A percentile compares a stretch with the other conserved stretches of the same genome.
These are phyloP conservation scores for Sinhomidia bicolor DNA, from an alignment of 2,888 invertebrate genomes.

Conservation along the genomic window DNA sequence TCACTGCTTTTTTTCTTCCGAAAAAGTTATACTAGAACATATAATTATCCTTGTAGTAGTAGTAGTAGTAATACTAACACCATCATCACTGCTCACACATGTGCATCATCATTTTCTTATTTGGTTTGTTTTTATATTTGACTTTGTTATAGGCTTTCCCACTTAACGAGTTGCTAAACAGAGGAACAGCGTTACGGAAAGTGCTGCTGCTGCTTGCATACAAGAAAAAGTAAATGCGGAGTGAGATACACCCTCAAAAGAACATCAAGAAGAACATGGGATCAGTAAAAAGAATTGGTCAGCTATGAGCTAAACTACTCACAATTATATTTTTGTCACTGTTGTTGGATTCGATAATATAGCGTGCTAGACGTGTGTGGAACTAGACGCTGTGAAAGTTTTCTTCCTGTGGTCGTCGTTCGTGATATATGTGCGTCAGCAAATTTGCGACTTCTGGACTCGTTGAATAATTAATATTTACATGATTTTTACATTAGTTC, in stretches of 20 bases:
- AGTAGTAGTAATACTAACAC: no score
- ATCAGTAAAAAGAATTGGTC: background rate
- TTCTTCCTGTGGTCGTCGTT: conserved; percentile 3
- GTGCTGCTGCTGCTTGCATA: background rate
- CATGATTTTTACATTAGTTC: conserved; percentile 51
- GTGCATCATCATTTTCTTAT: conserved; percentile 33
- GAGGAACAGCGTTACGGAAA: background rate
- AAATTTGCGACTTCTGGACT: conserved; percentile 7
- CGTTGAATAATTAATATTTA: conserved; percentile 40
- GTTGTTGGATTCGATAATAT: background rate
- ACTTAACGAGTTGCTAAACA: conserved; percentile 14
- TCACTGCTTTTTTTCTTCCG: background rate
- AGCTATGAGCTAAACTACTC: background rate
- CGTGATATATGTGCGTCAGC: conserved; percentile 26
- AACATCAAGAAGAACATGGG: background rate
- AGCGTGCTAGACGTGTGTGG: background rate
- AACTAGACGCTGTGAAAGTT: background rate
- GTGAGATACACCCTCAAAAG: background rate
- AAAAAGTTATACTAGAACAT: background rate
- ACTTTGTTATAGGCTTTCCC: background rate
- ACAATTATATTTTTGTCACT: background rate
- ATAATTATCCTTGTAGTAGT: background rate
- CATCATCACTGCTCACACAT: conserved; percentile 4
- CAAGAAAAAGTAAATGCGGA: no score
- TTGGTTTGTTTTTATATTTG: background rate